Conservation (phyloP, 1,140 invertebrate species). For the Pristionchus pacificus region DNA sequence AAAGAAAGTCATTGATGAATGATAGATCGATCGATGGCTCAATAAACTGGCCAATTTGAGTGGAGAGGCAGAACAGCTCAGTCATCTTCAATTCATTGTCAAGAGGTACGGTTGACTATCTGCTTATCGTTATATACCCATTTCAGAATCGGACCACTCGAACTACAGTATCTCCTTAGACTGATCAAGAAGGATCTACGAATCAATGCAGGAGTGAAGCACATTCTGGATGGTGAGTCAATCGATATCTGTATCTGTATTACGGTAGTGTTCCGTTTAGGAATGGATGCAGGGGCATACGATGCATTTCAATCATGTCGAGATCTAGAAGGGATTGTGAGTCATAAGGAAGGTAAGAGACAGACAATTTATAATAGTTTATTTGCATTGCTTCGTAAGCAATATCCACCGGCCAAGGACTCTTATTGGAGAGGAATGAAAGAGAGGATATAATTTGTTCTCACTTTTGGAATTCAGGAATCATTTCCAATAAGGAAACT, state of each 20-base stretch:
- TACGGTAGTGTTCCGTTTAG: background rate
- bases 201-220: slow-evolving; percentile 14
- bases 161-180: slow-evolving; percentile 17
- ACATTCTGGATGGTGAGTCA: slow-evolving; percentile 10
- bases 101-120: no score
- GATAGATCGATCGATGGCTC: slow-evolving; percentile 27
- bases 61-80: background rate
- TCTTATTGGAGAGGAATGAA: no score
- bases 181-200: slow-evolving; percentile 23
- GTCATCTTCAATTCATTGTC: slow-evolving; percentile 21
- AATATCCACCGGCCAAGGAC: no score
- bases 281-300: slow-evolving; percentile 9
- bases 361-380: no score
- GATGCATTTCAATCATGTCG: slow-evolving; percentile 13
- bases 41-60: slow-evolving; percentile 12
- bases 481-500: no score
- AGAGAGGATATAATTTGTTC: no score
- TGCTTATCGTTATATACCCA: no score
- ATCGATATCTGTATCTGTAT: background rate
- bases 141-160: slow-evolving; percentile 7
- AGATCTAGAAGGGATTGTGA: slow-evolving; percentile 11
- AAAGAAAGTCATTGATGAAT: slow-evolving; percentile 4
- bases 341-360: background rate
- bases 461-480: no score
- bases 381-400: no score